Evolutionary conservation across 2,888 invertebrate genomes (phyloP).

Genomic region (Neuroscelio doddi): DNA sequence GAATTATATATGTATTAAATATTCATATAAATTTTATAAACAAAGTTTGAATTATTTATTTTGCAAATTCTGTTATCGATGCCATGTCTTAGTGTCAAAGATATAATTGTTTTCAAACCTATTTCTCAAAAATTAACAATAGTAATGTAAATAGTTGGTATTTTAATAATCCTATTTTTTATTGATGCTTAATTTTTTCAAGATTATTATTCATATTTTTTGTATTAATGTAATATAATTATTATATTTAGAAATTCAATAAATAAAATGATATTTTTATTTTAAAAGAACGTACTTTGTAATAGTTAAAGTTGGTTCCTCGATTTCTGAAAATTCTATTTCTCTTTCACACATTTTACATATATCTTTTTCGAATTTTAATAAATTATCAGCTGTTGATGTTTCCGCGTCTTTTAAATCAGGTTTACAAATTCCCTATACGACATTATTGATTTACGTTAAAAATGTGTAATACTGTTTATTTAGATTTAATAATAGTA

Average conservation of each 20-base stretch:
- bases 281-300: slow-evolving; percentile 52
- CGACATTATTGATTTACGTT: neutral
- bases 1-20: no score
- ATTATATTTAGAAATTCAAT: no score
- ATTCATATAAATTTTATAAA: no score
- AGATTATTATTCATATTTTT: no score
- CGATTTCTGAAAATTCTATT: slow-evolving; percentile 40
- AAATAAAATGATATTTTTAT: no score
- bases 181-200: no score
- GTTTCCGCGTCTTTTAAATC: slow-evolving; percentile 32
- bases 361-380: slow-evolving; percentile 20
- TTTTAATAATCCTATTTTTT: no score
- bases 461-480: neutral
- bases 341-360: slow-evolving; percentile 55
- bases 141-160: no score
- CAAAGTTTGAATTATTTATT: no score
- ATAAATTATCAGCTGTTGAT: slow-evolving; percentile 48
- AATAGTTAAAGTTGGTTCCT: slow-evolving; percentile 53
- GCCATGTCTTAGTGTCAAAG: no score
- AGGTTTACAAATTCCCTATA: slow-evolving; percentile 4
- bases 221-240: no score
- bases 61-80: no score
- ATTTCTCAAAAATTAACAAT: neutral
- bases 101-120: neutral
- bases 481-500: neutral